Percentiles rank a stretch among this genome's conserved stretches.
These are phyloP conservation scores for Bos javanicus DNA, from an alignment of 2,113 vertebrate species.

Conservation along the genomic window DNA sequence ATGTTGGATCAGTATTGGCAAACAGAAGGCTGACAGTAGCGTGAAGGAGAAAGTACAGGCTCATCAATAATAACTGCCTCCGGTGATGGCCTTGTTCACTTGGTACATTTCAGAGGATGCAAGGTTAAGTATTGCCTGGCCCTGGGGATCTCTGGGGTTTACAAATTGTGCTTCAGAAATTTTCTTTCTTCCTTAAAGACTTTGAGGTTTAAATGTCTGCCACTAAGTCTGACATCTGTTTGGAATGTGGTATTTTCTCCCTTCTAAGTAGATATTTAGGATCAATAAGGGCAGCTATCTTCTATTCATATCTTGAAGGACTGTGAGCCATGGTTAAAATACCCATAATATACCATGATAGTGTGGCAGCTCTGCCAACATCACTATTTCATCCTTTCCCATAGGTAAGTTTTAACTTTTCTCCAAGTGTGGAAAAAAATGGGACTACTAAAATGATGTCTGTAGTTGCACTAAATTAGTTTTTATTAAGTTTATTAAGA, in stretches of 20 bases:
- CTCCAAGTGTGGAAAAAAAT: not conserved
- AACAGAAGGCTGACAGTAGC: not conserved
- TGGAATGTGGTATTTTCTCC: not conserved
- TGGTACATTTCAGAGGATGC: not conserved
- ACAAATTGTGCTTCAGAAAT: not conserved
- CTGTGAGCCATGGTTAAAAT: not conserved
- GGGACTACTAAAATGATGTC: not conserved
- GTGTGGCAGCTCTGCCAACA: not conserved
- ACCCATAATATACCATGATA: not conserved
- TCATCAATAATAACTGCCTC: not conserved
- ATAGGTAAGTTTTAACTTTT: not conserved
- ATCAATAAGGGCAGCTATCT: not conserved
- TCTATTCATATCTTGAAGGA: not conserved
- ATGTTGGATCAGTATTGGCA: not conserved
- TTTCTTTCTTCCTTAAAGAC: not conserved
- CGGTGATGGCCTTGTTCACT: not conserved
- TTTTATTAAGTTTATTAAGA: too few species aligned
- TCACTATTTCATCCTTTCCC: not conserved
- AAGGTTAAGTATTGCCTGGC: not conserved
- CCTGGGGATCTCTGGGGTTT: not conserved
- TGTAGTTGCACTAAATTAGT: not conserved
- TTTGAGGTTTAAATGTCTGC: constrained; percentile 1
- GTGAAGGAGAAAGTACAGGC: not conserved
- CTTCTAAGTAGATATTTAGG: not conserved
- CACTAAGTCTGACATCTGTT: not conserved